Evolutionary conservation across 2,797 vertebrate genomes (phyloP).

Genomic region (Premnoplex brunnescens): DNA sequence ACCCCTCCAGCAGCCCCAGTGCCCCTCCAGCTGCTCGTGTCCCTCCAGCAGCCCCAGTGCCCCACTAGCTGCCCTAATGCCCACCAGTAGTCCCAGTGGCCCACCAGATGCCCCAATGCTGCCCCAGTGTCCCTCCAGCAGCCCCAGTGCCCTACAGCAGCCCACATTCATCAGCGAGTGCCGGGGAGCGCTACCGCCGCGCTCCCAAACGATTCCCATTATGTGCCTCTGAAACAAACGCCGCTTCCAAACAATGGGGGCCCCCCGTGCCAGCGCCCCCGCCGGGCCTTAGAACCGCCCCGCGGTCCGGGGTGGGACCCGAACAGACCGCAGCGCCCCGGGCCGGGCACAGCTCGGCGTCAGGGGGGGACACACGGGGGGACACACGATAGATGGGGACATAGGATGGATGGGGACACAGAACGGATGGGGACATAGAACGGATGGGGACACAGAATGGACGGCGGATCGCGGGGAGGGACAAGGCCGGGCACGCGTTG

Average conservation of each 20-base stretch:
- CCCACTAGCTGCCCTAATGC: too few relatives aligned
- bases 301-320: neutral
- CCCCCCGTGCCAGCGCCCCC: neutral
- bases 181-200: neutral
- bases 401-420: too few relatives aligned
- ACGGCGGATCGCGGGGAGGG: too few relatives aligned
- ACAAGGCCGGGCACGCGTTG: neutral
- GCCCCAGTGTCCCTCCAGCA: too few relatives aligned
- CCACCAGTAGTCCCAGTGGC: too few relatives aligned
- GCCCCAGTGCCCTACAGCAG: too few relatives aligned
- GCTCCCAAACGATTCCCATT: neutral
- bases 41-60: too few relatives aligned
- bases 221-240: neutral
- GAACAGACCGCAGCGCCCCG: neutral
- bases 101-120: too few relatives aligned
- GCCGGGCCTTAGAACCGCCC: neutral
- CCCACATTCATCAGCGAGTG: neutral
- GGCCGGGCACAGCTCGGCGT: neutral
- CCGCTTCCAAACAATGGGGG: neutral
- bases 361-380: neutral
- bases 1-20: neutral
- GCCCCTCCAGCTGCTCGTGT: too few relatives aligned
- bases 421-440: too few relatives aligned
- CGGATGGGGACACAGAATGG: too few relatives aligned
- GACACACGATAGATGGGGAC: neutral